A percentile compares a stretch with the other conserved stretches of the same genome.
Conservation (phyloP, 2,797 vertebrate species). For the Tolypeutes matacus region DNA sequence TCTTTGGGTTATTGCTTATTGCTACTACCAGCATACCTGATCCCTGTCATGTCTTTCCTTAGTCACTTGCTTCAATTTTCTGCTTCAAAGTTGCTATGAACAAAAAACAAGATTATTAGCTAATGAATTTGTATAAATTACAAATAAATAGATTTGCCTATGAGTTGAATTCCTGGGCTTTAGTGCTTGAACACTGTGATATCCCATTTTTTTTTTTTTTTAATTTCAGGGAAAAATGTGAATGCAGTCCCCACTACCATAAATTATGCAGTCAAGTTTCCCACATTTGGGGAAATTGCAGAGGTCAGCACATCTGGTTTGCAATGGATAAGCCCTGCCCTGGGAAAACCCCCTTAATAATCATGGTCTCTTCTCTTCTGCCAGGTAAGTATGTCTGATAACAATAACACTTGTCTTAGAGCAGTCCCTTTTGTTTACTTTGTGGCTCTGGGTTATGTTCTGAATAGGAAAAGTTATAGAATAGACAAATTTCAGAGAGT, state of each 20-base stretch:
- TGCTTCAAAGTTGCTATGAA: neutral
- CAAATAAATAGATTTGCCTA: neutral
- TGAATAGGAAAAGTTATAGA: neutral
- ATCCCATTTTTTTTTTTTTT: too few species aligned
- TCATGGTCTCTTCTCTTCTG: too few species aligned
- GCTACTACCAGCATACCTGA: neutral
- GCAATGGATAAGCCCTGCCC: too few species aligned
- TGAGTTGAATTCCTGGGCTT: neutral
- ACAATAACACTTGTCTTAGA: neutral
- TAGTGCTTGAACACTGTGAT: neutral
- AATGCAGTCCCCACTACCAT: too few species aligned
- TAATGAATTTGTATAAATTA: neutral
- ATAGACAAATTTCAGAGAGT: neutral
- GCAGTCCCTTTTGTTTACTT: neutral
- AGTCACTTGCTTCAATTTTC: neutral
- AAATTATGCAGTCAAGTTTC: too few species aligned
- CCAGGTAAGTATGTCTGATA: too few species aligned
- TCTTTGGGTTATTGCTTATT: neutral
- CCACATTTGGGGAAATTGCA: too few species aligned
- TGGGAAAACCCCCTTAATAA: too few species aligned
- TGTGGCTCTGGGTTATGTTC: neutral
- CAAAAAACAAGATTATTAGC: neutral
- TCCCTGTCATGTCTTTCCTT: neutral
- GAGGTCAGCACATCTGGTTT: too few species aligned
- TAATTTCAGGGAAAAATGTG: too few species aligned